Percentiles rank a stretch among this genome's conserved stretches.
phyloP scores from a whole-genome alignment of 2,888 invertebrate genomes.

The Nasonia oneida region DNA sequence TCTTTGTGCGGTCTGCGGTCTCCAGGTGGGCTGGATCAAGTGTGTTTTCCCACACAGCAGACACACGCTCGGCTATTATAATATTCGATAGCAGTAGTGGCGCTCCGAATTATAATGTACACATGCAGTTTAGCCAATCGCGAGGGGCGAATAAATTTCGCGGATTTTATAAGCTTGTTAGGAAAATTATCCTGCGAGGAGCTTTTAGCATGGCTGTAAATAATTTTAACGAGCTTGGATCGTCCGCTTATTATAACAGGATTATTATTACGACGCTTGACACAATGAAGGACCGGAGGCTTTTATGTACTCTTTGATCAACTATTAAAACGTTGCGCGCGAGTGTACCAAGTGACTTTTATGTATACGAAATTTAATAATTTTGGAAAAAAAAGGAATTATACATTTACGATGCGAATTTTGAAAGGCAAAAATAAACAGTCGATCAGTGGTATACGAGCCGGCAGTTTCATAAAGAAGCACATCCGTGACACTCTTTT shows the following conservation, averaged over 20 bases:
- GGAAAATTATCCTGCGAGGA: slow-evolving; percentile 9
- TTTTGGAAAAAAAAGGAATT: not conserved
- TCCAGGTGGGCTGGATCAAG: slow-evolving; percentile 58
- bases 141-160: slow-evolving; percentile 48
- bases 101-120: slow-evolving; percentile 55
- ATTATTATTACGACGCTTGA: not conserved
- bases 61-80: too few species aligned
- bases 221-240: slow-evolving; percentile 28
- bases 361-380: slow-evolving; percentile 1
- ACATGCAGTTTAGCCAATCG: slow-evolving; percentile 52
- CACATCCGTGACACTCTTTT: not conserved
- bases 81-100: not conserved
- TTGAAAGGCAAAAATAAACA: not conserved
- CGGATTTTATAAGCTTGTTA: slow-evolving; percentile 50
- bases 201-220: slow-evolving; percentile 36
- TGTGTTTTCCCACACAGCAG: slow-evolving; percentile 55
- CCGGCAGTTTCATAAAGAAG: not conserved
- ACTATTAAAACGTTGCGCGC: not conserved
- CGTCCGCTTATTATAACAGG: not conserved
- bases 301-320: not conserved
- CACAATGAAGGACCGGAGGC: not conserved
- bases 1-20: not conserved
- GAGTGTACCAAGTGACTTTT: not conserved
- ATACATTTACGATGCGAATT: not conserved
- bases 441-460: not conserved